A percentile compares a stretch with the other conserved stretches of the same genome.
Conservation (phyloP, 2,888 invertebrate genomes). For the Carterocephalus palaemon region DNA sequence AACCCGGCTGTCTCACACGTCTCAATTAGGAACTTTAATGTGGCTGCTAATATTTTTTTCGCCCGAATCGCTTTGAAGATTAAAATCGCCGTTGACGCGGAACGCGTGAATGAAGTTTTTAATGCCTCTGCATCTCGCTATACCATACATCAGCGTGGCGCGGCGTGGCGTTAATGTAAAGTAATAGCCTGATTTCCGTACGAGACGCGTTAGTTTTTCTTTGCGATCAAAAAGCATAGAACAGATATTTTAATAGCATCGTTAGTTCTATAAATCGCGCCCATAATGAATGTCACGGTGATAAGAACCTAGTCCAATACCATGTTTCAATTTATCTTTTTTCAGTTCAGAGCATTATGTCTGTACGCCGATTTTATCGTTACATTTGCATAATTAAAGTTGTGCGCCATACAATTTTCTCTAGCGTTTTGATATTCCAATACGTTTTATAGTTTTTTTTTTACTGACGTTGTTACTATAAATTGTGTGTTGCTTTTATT, state of each 20-base stretch:
- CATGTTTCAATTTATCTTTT: conserved; percentile 15
- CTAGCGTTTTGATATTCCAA: conserved; percentile 3
- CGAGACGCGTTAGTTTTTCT: conserved; percentile 22
- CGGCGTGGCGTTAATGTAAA: conserved; percentile 15
- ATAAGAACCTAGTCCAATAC: conserved; percentile 18
- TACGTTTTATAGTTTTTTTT: conserved; percentile 8
- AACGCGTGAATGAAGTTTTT: conserved; percentile 21
- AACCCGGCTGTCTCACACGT: conserved; percentile 50
- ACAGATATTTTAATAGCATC: conserved; percentile 23
- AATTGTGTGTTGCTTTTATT: no score
- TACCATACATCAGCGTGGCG: conserved; percentile 20
- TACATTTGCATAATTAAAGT: conserved; percentile 19
- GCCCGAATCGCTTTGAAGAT: conserved; percentile 31
- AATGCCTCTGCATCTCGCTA: conserved; percentile 9
- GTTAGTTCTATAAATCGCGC: conserved; percentile 23
- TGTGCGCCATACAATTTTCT: conserved; percentile 3
- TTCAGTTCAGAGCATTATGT: conserved; percentile 12
- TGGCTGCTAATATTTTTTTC: conserved; percentile 46
- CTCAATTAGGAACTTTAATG: conserved; percentile 64
- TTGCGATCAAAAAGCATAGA: conserved; percentile 22
- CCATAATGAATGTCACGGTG: conserved; percentile 18
- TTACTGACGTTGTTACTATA: no score
- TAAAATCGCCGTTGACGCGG: conserved; percentile 30
- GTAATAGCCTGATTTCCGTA: conserved; percentile 19
- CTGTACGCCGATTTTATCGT: conserved; percentile 16